A percentile compares a stretch with the other conserved stretches of the same genome.
Conservation (phyloP, 2,888 invertebrate species). For the Allygus modestus region DNA sequence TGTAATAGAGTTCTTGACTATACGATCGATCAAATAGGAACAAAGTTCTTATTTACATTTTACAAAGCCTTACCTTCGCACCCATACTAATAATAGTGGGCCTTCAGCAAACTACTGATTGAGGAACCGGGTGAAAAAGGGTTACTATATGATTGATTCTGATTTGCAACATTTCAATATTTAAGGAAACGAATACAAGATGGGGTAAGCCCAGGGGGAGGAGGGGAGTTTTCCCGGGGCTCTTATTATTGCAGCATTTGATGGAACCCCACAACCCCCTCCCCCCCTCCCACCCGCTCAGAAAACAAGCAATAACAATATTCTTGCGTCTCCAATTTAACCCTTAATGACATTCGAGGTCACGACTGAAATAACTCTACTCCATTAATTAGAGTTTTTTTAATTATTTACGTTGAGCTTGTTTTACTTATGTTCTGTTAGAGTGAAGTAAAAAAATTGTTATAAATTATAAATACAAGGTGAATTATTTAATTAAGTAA, state of each 20-base stretch:
- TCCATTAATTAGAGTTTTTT: conserved; percentile 8
- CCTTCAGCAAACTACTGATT: no score
- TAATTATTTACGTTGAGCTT: not conserved
- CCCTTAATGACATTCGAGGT: conserved; percentile 13
- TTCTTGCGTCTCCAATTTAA: conserved; percentile 41
- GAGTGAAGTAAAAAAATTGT: no score
- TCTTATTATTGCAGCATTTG: conserved; percentile 45
- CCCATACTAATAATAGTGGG: no score
- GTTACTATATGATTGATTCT: not conserved
- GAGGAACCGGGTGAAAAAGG: no score
- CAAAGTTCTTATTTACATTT: no score
- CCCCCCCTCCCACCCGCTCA: not conserved
- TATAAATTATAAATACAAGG: no score
- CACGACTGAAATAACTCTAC: conserved; percentile 5
- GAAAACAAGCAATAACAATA: conserved; percentile 52
- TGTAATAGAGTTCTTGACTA: no score
- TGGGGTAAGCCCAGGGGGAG: not conserved
- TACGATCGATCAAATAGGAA: no score
- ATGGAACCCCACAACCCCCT: not conserved
- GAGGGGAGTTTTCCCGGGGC: conserved; percentile 28
- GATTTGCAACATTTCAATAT: conserved; percentile 11
- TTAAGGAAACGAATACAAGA: conserved; percentile 45
- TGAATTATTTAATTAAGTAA: no score
- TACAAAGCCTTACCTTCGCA: no score
- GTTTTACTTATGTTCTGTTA: not conserved